Conservation (phyloP, 30 jellyfish, hydroid and myxozoan species). For the Turritopsis dohrnii region DNA sequence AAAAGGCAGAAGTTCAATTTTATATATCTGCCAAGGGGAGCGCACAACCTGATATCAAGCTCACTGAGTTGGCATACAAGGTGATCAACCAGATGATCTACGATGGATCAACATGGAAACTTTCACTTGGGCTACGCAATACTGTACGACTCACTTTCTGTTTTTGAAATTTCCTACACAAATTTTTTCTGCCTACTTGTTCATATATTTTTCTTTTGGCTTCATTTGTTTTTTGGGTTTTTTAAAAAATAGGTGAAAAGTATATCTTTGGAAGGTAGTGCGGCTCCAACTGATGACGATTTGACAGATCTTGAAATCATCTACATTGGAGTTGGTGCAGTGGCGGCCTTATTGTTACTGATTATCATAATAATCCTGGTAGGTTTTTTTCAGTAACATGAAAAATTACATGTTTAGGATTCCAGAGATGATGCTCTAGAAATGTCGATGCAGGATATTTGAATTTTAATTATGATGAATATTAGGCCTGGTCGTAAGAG, state of each 20-base stretch:
- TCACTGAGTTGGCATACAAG: constrained; percentile 39
- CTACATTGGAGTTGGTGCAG: constrained; percentile 56
- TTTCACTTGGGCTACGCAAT: constrained; percentile 46
- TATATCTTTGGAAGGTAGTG: neutral
- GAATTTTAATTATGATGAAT: too few relatives aligned
- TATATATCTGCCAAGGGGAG: neutral
- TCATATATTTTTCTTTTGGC: too few relatives aligned
- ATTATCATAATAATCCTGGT: constrained; percentile 62
- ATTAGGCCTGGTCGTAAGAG: too few relatives aligned
- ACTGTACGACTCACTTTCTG: constrained; percentile 25
- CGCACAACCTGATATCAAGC: constrained; percentile 20
- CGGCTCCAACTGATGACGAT: constrained; percentile 25
- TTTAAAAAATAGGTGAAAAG: neutral
- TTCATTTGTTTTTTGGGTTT: neutral
- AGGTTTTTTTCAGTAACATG: neutral
- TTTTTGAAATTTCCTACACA: neutral
- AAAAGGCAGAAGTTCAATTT: constrained; percentile 15
- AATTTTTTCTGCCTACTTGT: too few relatives aligned
- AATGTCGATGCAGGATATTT: too few relatives aligned
- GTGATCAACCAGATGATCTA: constrained; percentile 38
- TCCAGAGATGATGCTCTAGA: too few relatives aligned
- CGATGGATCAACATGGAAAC: constrained; percentile 74
- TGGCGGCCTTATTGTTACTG: constrained; percentile 40
- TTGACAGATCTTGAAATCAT: constrained; percentile 49
- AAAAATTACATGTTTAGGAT: too few relatives aligned